These are phyloP conservation scores for Zaprionus africanus DNA, from an alignment of 1,140 invertebrate species.

Conservation along the genomic window DNA sequence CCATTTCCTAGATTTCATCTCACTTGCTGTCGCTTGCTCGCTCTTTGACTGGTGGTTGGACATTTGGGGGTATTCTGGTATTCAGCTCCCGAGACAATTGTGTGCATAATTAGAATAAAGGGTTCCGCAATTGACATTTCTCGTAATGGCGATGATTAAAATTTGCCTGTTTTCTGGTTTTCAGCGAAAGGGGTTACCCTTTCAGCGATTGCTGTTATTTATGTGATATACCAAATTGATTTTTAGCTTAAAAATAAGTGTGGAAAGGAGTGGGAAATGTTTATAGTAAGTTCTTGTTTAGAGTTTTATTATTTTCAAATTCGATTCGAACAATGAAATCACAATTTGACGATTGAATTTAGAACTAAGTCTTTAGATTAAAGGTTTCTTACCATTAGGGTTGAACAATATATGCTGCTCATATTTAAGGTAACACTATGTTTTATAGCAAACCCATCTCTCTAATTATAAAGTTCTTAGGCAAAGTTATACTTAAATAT, in stretches of 20 bases:
- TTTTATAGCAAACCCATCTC: too few relatives aligned
- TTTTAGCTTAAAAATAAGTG: neutral
- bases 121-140: conserved; percentile 67
- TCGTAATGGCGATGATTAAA: conserved; percentile 72
- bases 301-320: too few relatives aligned
- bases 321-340: too few relatives aligned
- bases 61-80: conserved; percentile 16
- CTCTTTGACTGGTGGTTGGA: conserved; percentile 26
- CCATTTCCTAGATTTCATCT: conserved; percentile 11
- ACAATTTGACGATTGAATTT: too few relatives aligned
- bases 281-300: too few relatives aligned
- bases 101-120: conserved; percentile 79
- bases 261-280: neutral
- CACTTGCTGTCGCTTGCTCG: neutral
- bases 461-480: too few relatives aligned
- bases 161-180: conserved; percentile 28
- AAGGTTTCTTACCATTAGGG: too few relatives aligned
- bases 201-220: conserved; percentile 7
- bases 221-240: neutral
- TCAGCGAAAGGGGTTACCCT: conserved; percentile 16
- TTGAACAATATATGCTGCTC: too few relatives aligned
- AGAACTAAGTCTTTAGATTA: too few relatives aligned
- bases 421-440: too few relatives aligned
- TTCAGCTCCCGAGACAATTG: conserved; percentile 71
- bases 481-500: too few relatives aligned